Percentiles rank a stretch among this genome's conserved stretches.
Conservation (phyloP, 2,888 invertebrate species). For the Drosophila nr. medialis region DNA sequence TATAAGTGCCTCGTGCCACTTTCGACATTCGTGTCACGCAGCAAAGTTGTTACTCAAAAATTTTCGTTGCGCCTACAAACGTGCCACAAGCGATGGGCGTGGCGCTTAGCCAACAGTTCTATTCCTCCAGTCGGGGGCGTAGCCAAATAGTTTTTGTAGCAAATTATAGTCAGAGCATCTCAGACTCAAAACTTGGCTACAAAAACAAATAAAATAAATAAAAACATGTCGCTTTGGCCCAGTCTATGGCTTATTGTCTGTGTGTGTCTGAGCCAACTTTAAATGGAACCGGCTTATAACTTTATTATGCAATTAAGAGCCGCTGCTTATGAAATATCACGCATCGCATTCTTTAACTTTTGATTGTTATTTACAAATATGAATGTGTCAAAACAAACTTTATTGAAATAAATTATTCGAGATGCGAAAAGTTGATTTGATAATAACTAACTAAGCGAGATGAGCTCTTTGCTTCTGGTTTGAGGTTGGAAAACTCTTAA, state of each 20-base stretch:
- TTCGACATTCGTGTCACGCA: constrained; percentile 66
- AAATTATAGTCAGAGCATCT: constrained; percentile 19
- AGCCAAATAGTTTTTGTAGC: constrained; percentile 26
- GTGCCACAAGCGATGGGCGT: constrained; percentile 59
- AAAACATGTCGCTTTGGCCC: not conserved
- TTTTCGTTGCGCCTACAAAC: constrained; percentile 63
- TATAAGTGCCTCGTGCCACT: constrained; percentile 55
- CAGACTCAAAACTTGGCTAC: constrained; percentile 3
- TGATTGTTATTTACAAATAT: not conserved
- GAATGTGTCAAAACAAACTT: not conserved
- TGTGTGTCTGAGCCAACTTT: not conserved
- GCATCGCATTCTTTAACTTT: not conserved
- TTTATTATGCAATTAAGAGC: constrained; percentile 66
- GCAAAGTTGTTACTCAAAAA: constrained; percentile 73
- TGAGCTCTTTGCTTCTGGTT: not conserved
- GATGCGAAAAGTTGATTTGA: not conserved
- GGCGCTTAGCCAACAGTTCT: not conserved
- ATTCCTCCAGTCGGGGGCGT: not conserved
- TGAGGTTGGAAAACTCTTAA: not conserved
- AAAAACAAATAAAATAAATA: not conserved
- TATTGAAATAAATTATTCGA: not conserved
- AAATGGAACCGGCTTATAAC: constrained; percentile 42
- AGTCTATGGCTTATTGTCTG: not conserved
- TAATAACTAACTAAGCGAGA: not conserved
- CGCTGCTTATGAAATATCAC: constrained; percentile 13